Evolutionary conservation across 1,140 invertebrate species (phyloP).

Genomic region (Drosophila quadrilineata): DNA sequence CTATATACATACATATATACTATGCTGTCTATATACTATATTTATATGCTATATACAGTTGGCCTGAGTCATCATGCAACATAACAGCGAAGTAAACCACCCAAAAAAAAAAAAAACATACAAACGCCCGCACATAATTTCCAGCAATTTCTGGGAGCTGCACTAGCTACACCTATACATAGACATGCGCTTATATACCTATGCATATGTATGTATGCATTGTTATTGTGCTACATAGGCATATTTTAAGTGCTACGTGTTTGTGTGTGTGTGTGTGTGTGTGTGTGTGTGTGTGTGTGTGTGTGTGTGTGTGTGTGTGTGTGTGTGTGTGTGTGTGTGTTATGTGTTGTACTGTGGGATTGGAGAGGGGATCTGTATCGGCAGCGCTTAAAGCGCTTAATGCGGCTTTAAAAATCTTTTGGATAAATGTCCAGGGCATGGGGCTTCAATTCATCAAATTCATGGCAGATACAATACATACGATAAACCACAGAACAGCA

Average conservation of each 20-base stretch:
- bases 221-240: constrained; percentile 55
- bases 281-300: too few species aligned
- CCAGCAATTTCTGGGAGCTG: constrained; percentile 40
- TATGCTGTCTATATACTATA: background rate
- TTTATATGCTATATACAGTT: background rate
- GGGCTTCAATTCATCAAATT: constrained; percentile 44
- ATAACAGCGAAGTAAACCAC: background rate
- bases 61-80: constrained; percentile 40
- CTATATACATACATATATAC: background rate
- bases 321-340: too few species aligned
- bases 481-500: too few species aligned
- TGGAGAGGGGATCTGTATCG: too few species aligned
- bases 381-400: constrained; percentile 67
- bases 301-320: too few species aligned
- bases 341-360: too few species aligned
- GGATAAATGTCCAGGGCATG: constrained; percentile 6
- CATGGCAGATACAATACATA: background rate
- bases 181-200: background rate
- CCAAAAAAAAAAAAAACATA: too few species aligned
- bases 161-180: constrained; percentile 10
- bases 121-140: constrained; percentile 19
- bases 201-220: constrained; percentile 27
- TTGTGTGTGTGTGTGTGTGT: background rate
- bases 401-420: constrained; percentile 71
- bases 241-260: constrained; percentile 60